These are phyloP conservation scores for Ranitomeya imitator DNA, from an alignment of 2,113 vertebrate species.

Conservation along the genomic window DNA sequence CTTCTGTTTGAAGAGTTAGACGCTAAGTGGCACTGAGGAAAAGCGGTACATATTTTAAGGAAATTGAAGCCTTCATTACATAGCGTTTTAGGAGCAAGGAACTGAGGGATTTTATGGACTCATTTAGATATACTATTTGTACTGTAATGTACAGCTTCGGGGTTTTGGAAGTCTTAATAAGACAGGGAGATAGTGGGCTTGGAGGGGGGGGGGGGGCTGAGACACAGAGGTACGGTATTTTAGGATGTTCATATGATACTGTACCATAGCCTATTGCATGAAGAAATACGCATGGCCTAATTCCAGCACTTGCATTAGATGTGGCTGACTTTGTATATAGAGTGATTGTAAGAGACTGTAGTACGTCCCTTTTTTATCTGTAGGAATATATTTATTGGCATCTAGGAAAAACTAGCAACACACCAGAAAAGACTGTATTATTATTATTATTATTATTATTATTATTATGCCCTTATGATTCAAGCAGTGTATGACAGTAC, in stretches of 20 bases:
- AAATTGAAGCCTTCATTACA: constrained; percentile 43
- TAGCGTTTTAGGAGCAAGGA: constrained; percentile 27
- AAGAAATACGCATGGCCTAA: not conserved
- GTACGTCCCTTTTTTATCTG: not conserved
- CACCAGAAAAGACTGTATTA: not conserved
- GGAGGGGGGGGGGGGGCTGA: constrained; percentile 6
- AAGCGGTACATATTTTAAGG: constrained; percentile 12
- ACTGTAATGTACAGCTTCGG: constrained; percentile 40
- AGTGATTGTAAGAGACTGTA: not conserved
- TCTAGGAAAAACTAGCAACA: not conserved
- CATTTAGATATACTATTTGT: constrained; percentile 43
- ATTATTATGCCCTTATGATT: too few species aligned
- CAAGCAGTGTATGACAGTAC: too few species aligned
- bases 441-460: too few species aligned
- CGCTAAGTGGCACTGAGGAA: not conserved
- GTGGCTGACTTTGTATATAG: not conserved
- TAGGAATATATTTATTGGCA: not conserved
- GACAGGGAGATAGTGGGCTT: constrained; percentile 9
- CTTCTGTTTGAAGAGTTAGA: not conserved
- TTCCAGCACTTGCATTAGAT: not conserved
- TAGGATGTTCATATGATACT: constrained; percentile 16
- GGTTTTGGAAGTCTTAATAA: constrained; percentile 33
- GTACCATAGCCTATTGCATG: not conserved
- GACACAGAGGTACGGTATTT: not conserved
- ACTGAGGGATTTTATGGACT: constrained; percentile 21